Conservation (phyloP, 2,888 invertebrate species). For the Laothoe populi region DNA sequence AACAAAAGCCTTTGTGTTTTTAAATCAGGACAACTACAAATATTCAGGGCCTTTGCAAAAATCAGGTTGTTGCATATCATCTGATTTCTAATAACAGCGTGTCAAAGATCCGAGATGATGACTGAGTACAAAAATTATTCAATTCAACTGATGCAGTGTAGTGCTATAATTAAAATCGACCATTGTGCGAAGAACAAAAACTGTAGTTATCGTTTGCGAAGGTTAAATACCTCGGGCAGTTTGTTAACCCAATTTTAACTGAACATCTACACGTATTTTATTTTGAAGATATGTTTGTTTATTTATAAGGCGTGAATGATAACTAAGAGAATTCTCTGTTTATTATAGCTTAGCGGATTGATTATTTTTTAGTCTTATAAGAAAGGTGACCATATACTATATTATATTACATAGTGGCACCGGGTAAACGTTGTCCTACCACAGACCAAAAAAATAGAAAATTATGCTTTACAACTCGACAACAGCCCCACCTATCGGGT, state of each 20-base stretch:
- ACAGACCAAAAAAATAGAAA: too few species aligned
- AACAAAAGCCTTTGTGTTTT: too few species aligned
- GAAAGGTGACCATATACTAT: too few species aligned
- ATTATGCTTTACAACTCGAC: too few species aligned
- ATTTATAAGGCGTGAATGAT: too few species aligned
- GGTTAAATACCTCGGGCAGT: conserved; percentile 20
- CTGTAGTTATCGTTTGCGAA: conserved; percentile 4
- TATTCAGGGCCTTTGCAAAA: not conserved
- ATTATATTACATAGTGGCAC: too few species aligned
- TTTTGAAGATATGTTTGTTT: not conserved
- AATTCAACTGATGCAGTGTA: conserved; percentile 6
- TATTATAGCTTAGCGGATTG: too few species aligned
- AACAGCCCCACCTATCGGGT: too few species aligned
- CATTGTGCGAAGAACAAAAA: conserved; percentile 15
- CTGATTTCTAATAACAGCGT: conserved; percentile 12
- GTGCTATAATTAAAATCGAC: conserved; percentile 3
- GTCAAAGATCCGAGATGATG: conserved; percentile 7
- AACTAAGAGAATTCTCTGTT: too few species aligned
- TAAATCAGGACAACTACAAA: too few species aligned
- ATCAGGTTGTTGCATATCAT: not conserved
- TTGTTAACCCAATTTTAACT: conserved; percentile 11
- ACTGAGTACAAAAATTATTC: conserved; percentile 1
- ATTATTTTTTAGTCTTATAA: too few species aligned
- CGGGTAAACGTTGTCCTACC: too few species aligned
- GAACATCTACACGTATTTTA: not conserved